Evolutionary conservation across 2,797 vertebrate species (phyloP).

Genomic region (Myotis myotis): DNA sequence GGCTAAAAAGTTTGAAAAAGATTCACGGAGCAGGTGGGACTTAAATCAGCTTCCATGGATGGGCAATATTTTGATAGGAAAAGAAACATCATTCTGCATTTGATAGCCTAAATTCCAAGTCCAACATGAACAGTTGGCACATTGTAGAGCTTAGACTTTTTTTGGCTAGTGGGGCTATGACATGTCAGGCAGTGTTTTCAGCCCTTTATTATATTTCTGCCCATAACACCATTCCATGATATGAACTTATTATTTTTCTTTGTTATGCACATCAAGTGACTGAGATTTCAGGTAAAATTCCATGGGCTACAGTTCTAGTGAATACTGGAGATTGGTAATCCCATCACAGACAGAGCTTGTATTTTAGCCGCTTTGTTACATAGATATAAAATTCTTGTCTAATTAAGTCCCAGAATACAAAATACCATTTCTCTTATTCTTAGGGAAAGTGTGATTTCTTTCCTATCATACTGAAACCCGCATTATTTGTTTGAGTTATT

Average conservation of each 20-base stretch:
- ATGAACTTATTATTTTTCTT: background rate
- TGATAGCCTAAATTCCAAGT: conserved; percentile 32
- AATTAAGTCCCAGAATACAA: background rate
- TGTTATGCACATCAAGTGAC: background rate
- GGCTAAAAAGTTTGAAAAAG: background rate
- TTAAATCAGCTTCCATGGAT: conserved; percentile 3
- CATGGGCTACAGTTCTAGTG: background rate
- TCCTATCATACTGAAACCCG: background rate
- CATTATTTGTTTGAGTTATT: background rate
- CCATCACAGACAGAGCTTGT: background rate
- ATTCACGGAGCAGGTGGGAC: background rate
- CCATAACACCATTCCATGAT: background rate
- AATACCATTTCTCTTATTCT: background rate
- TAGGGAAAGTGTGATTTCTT: background rate
- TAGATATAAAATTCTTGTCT: background rate
- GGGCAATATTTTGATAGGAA: conserved; percentile 32
- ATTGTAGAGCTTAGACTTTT: background rate
- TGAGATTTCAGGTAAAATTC: background rate
- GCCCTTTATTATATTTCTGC: background rate
- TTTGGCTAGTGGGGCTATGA: background rate
- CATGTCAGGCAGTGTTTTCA: background rate
- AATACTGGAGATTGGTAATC: background rate
- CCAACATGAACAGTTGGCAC: background rate
- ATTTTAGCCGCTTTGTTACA: background rate
- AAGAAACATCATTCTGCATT: background rate